Percentiles rank a stretch among this genome's conserved stretches.
These are phyloP conservation scores for Drosophila emarginata DNA, from an alignment of 2,888 invertebrate species.

Conservation along the genomic window DNA sequence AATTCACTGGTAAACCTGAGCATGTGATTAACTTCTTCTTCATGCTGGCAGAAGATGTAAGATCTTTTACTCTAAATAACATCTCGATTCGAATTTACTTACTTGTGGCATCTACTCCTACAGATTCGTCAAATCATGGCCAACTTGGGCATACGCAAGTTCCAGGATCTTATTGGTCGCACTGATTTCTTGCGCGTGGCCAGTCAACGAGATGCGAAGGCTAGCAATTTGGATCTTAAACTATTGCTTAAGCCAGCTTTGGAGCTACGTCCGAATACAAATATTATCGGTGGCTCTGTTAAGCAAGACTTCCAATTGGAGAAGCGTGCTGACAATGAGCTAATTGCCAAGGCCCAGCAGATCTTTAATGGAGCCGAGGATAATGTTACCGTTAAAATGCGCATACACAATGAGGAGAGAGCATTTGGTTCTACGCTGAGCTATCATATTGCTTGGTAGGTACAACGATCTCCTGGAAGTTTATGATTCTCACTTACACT, in stretches of 20 bases:
- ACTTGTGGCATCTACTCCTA: background rate
- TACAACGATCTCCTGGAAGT: background rate
- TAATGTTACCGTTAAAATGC: constrained; percentile 88
- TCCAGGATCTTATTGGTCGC: constrained; percentile 95
- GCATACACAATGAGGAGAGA: constrained; percentile 94
- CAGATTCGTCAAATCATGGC: constrained; percentile 96
- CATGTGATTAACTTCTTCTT: constrained; percentile 99
- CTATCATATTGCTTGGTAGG: constrained; percentile 91
- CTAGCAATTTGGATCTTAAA: constrained; percentile 91
- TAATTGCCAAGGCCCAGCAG: constrained; percentile 88
- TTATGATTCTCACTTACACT: background rate
- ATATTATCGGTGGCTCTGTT: constrained; percentile 94
- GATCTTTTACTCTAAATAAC: constrained; percentile 15
- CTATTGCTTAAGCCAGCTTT: constrained; percentile 94
- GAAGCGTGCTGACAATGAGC: constrained; percentile 92
- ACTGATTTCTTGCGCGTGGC: constrained; percentile 93
- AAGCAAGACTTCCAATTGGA: constrained; percentile 93
- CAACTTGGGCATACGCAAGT: constrained; percentile 91
- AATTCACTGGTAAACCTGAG: constrained; percentile 98
- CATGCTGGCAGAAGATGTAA: constrained; percentile 97
- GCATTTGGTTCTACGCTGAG: constrained; percentile 97
- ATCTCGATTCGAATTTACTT: too few species aligned
- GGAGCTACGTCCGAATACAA: constrained; percentile 93
- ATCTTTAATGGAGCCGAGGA: constrained; percentile 89
- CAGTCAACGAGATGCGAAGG: constrained; percentile 90